Conservation (phyloP, 2,113 vertebrate species). For the Saguinus midas region DNA sequence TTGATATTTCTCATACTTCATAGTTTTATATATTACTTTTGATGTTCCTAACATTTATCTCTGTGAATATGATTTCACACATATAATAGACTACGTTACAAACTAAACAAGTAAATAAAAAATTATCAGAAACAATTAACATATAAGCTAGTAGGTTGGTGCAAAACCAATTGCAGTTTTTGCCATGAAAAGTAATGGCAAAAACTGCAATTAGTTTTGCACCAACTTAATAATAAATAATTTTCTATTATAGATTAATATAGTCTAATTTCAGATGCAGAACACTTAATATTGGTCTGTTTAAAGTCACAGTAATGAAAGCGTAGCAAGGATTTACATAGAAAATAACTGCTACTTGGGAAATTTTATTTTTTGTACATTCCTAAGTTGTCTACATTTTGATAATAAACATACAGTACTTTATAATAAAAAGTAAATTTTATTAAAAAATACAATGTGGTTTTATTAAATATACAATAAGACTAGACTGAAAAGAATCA, state of each 20-base stretch:
- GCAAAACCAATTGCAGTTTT: too few relatives aligned
- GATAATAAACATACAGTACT: not conserved
- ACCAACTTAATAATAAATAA: not conserved
- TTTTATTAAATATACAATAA: slow-evolving; percentile 19
- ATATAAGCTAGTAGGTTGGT: not conserved
- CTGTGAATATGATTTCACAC: not conserved
- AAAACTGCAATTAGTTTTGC: too few relatives aligned
- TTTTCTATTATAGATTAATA: not conserved
- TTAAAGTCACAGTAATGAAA: not conserved
- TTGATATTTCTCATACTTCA: not conserved
- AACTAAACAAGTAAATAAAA: not conserved
- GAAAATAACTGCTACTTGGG: not conserved
- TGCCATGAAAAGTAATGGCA: too few relatives aligned
- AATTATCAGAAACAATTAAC: not conserved
- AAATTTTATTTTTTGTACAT: not conserved
- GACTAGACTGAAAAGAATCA: not conserved
- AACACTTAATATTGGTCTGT: not conserved
- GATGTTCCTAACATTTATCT: not conserved
- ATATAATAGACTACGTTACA: not conserved
- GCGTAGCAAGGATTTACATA: not conserved
- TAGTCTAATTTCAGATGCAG: not conserved
- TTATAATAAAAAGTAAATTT: not conserved
- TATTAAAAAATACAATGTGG: not conserved
- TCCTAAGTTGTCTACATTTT: not conserved
- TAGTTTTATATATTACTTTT: not conserved